Base-by-base conservation (phyloP, 2,797 vertebrate genomes). In the Xenentodon cancila region DNA sequence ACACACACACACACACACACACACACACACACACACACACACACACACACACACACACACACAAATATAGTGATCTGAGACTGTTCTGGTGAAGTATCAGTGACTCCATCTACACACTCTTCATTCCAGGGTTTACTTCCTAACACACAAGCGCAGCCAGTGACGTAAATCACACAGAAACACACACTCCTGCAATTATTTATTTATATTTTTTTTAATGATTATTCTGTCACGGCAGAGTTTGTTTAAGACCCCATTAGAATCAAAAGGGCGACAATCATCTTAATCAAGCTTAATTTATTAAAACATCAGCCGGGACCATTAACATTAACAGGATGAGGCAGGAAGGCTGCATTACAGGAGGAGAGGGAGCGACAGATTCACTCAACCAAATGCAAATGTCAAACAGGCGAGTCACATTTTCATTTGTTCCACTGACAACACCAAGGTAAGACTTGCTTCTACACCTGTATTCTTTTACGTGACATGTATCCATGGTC, bases 171-270 rank as follows among this genome's bases (percentile, higher is more conserved):
- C 32, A 34, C 32, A 34, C 32, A 34, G 4, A 34, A 4, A 34
- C 45, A 48, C 47, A 54, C 61, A 55, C 59, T 45, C n/a, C 37
- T 43, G 43, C 21, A 52, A 34, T 53, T 43, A 45, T 50, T 54
- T 5, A 3, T 25, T 25, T 25, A 3, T 25, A 3, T 25, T 63
- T 59, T 12, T 46, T 71, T 65, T 61, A 67, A 95, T 95, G 94
- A 94, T 94, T 93, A 92, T 96, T 96, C 84, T 93, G 95, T 92
- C 85, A 86, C 67, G 76, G 83, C 78, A 72, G 84, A 84, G 84
- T 96, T 97, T 95, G 95, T 95, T 95, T 96, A 94, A 96, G 94
- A 94, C 94, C 94, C 94, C 95, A 95, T 95, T 91, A 87, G 80
- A 89, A 86, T 89, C 85, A 88, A 92, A 96, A 92, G 93, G 79